Base-by-base conservation (phyloP, 2,888 invertebrate genomes). In the Campopleginae sp. region DNA sequence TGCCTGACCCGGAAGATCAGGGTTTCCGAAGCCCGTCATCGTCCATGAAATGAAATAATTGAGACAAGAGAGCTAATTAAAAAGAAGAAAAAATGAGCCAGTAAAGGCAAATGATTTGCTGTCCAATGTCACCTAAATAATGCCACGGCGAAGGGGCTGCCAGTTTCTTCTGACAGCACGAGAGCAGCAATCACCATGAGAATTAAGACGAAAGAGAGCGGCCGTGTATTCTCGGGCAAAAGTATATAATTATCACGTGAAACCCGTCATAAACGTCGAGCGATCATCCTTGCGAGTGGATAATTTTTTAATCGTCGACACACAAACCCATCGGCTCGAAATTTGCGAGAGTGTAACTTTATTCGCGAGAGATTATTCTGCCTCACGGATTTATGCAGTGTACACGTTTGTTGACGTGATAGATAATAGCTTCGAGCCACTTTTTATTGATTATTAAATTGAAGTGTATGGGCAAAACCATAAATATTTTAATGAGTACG, bases 181-280 rank as follows among this genome's bases (percentile, higher is more conserved):
- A 51, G 12, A 42, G 65, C 77, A 68, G n/a, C 33, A 61, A 77
- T 58, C 79, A 71, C 17, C 71, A 51, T 76, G 51, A 65, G 84
- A 84, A 86, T 84, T 84, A 76, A 85, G 79, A 84, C 85, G 86
- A 82, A 86, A 86, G 84, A 85, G 79, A 77, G 66, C 75, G 74
- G 42, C 46, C 70, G 77, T 65, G 78, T 65, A 78, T 85, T 82
- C 81, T 54, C 78, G 38, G 8, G 77, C 71, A 72, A 84, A 86
- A 81, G 86, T 86, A 68, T 86, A 74, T 86, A 87, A 87, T 87
- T 87, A 86, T 80, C 87, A 74, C 86, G 74, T 84, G 80, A 81
- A 87, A 80, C 82, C 86, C 81, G 86, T 85, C 87, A 87, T 87
- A 87, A 86, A 87, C 75, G 79, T 85, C 85, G 82, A 81, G 81